Evolutionary conservation across 1,140 invertebrate species (phyloP).

Genomic region (Pantala flavescens): DNA sequence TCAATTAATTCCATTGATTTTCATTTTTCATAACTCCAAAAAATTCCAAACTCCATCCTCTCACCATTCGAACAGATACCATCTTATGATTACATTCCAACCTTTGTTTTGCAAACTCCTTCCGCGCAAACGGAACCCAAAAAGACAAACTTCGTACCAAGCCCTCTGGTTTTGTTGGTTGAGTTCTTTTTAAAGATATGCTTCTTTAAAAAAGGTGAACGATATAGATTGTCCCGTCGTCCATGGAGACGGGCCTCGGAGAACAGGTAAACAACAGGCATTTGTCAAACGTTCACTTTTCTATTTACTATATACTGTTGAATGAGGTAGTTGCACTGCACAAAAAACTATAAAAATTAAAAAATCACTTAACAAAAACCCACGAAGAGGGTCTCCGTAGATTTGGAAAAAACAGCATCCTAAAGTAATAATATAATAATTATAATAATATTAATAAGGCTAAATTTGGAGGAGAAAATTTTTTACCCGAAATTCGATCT

Average conservation of each 20-base stretch:
- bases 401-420: neutral
- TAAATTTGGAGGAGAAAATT: too few species aligned
- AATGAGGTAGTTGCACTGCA: conserved; percentile 8
- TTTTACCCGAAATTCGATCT: too few species aligned
- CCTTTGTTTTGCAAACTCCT: too few species aligned
- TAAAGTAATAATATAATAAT: neutral
- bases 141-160: too few species aligned
- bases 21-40: neutral
- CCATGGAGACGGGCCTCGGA: neutral
- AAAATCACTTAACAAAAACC: neutral
- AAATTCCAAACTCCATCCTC: neutral
- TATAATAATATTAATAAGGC: neutral
- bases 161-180: neutral
- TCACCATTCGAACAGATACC: neutral
- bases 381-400: neutral
- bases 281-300: neutral
- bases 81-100: too few species aligned
- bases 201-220: neutral
- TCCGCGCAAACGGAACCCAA: too few species aligned
- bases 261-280: neutral
- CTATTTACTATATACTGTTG: conserved; percentile 3
- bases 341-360: conserved; percentile 9
- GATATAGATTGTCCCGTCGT: neutral
- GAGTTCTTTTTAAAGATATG: neutral
- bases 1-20: conserved; percentile 8